Evolutionary conservation across 2,113 vertebrate species (phyloP), one percentile per base, ranked within the genome.

Genomic region (Phodopus roborovskii): DNA sequence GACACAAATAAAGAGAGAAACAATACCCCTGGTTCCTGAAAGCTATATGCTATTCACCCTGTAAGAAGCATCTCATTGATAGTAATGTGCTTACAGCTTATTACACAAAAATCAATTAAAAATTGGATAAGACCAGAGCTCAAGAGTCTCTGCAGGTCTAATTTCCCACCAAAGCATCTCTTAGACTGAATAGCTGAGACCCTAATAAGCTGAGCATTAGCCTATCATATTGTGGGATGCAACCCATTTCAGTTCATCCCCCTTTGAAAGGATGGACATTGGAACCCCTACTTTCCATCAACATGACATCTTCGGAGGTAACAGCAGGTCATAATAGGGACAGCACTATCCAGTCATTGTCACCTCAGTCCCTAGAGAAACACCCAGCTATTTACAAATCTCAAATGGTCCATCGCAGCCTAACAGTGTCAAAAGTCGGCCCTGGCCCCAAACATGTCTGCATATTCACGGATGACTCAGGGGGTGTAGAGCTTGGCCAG

Each of bases 61-160:
- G 62, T 71, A 97, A 87, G 95, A 98, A 98, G 97, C 88, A 97
- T 94, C 98, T 98, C 97, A 96, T 96, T 97, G 98, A 96, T 98
- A 98, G 98, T 98, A 98, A 99, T 98, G 95, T 98, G 97, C 98
- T 99, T 99, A 98, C 91, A 97, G 97, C 97, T 97, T 98, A 98
- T 99, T 98, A 99, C 96, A 98, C 73, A 50, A 96, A 97, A 98
- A 98, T 98, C 99, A 99, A 99, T 98, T 98, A 98, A 98, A 99
- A 98, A 68, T 88, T 98, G 97, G 98, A 98, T 98, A 97, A 97
- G 92, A 96, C 74, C 95, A 98, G 98, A 97, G 95, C 96, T 97
- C 94, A 91, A 97, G 98, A 98, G 98, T 98, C 97, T 98, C 97
- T 1, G 96, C 97, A 98, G 97, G 97, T 97, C 97, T 98, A 98